A percentile compares a stretch with the other conserved stretches of the same genome.
Evolutionary conservation across 2,113 vertebrate species (phyloP).

Genomic region (mouse (Mus musculus)): DNA sequence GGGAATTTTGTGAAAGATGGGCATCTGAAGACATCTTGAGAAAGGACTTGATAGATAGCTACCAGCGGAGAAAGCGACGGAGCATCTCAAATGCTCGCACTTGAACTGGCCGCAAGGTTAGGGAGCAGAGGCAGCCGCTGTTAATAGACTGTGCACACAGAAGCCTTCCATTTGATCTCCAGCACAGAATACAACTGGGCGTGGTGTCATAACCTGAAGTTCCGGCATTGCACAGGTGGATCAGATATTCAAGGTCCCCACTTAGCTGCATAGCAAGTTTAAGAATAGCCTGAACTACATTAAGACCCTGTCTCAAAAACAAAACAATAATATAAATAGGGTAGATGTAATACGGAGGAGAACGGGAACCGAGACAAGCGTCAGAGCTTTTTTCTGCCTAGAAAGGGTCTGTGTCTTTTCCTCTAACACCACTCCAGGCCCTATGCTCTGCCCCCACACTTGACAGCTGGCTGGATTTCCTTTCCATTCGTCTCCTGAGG

Average conservation of each 20-base stretch:
- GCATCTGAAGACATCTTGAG: not conserved
- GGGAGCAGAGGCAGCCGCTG: not conserved
- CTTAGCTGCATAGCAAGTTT: not conserved
- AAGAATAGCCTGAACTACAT: not conserved
- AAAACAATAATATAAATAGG: no score
- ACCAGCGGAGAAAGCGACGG: not conserved
- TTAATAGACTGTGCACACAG: not conserved
- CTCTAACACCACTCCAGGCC: not conserved
- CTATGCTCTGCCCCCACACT: not conserved
- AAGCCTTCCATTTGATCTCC: not conserved
- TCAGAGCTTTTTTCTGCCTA: not conserved
- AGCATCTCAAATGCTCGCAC: fast-evolving
- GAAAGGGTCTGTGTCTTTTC: not conserved
- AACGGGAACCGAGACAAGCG: not conserved
- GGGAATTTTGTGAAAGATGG: not conserved
- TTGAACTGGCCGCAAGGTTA: no score
- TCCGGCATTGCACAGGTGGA: not conserved
- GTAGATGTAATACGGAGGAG: not conserved
- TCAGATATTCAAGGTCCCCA: not conserved
- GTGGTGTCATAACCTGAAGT: not conserved
- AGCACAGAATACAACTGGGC: not conserved
- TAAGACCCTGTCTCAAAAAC: not conserved
- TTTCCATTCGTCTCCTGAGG: not conserved
- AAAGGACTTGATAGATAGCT: not conserved
- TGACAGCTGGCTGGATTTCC: no score